Evolutionary conservation across 1,140 invertebrate species (phyloP), one percentile per base, ranked within the genome.

Genomic region (Aleiodes sp.): DNA sequence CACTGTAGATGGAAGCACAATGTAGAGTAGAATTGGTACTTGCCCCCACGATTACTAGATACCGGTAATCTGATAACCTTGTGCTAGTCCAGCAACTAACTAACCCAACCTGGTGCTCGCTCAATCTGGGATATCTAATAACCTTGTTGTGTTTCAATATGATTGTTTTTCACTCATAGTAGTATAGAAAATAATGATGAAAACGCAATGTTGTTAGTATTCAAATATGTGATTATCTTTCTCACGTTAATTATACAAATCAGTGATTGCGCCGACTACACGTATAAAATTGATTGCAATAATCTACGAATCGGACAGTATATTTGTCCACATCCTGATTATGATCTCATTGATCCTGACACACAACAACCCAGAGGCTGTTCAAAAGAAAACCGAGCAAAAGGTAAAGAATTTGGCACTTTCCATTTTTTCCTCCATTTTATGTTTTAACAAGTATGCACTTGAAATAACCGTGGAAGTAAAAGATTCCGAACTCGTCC

Each of bases 361-460:
- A 98, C 96, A 2, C 96, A 99, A 83, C 96, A 98, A 79, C 91
- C 93, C 33, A 86, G 82, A 73, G 93, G 92, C 33, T 98, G 97
- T 83, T 91, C 89, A 10, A 90, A 90, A 79, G 89, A 95, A 78
- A 94, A 94, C 76, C 90, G 89, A 83, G 94, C 94, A 37, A 89
- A 91, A 89, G 90, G 94, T 95, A 88, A 33, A 12, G 46, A 56
- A 65, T 41, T 9, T 43, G 6, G n/a, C 6, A 16, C 2, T 43
- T 43, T 1, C 1, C 1, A 2, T 14, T 43, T 0, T 43, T 1
- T 43, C 1, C 10, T 4, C 31, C 7, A 71, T 43, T 71, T 31
- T 68, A 28, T 35, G 35, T 64, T 68, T 31, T n/a, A 60, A 63
- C 29, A 3, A 3, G 12, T 4, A 14, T 61, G 14, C 16, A 29